Base-by-base conservation (phyloP, 2,113 vertebrate species). In the Heterochromis multidens region DNA sequence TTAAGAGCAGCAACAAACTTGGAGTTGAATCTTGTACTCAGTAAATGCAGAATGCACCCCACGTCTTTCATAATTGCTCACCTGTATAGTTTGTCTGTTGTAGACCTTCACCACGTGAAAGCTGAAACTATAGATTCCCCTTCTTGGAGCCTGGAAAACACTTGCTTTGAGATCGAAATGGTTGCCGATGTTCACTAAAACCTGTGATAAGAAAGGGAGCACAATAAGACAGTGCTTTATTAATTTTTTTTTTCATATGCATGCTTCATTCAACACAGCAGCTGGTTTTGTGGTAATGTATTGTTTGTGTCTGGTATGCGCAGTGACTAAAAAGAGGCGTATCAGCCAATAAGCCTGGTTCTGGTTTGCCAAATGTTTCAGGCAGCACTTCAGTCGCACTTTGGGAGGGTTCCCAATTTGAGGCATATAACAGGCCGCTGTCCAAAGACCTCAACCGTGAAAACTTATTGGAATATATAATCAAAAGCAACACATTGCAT, bases 91-190 rank as follows among this genome's bases (percentile, higher is more conserved):
- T 96, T 99, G 99, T 95, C 99, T 98, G 95, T 99, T 99, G 96
- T 99, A 99, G 81, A 99, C 99, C 95, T 99, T 99, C 92, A 99
- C 99, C 96, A 99, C 99, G 84, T 99, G 99, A 95, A 99, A 99
- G 95, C 99, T 99, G 97, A 99, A 99, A 95, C 99, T 99, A 95
- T 99, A 99, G 81, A 99, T 99, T 52, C 98, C 99, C 96, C 99
- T 98, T 81, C 98, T 96, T 16, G 99, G 99, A 58, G 99, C 98
- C 92, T 97, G 97, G 95, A 99, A 99, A 94, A 98, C 97, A 95
- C 99, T 99, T 90, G 98, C 97, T 95, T 98, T 97, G 77, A 99
- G 97, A 93, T 99, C 98, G 94, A 99, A 99, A 96, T 99, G 98
- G 95, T 98, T 99, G 94, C 99, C 99, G 94, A 99, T 98, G 92